Evolutionary conservation across 2,888 invertebrate species (phyloP).

Genomic region (Caenorhabditis doughertyi): DNA sequence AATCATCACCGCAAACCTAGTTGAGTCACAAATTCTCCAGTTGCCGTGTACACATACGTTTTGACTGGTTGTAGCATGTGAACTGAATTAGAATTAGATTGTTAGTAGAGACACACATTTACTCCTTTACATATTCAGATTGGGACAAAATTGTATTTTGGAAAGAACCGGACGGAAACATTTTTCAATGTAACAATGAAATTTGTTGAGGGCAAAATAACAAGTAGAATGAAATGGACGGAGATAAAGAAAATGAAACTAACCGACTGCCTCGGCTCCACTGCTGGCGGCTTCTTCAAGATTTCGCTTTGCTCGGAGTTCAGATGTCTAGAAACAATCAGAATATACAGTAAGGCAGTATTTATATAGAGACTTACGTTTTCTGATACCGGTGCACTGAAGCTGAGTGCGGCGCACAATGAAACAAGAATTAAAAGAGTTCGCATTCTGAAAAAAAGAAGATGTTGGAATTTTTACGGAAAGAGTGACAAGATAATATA

Average conservation of each 20-base stretch:
- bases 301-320: slow-evolving; percentile 26
- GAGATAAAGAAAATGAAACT: slow-evolving; percentile 9
- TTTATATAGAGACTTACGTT: slow-evolving; percentile 21
- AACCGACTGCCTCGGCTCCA: slow-evolving; percentile 59
- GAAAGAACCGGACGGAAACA: slow-evolving; percentile 7
- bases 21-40: slow-evolving; percentile 67
- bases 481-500: not conserved
- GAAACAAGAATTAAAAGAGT: slow-evolving; percentile 49
- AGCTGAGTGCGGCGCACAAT: slow-evolving; percentile 56
- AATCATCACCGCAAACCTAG: slow-evolving; percentile 58
- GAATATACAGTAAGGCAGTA: too few relatives aligned
- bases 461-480: not conserved
- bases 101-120: slow-evolving; percentile 19
- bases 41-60: slow-evolving; percentile 73
- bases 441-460: slow-evolving; percentile 45
- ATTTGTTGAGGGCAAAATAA: slow-evolving; percentile 18
- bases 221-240: not conserved
- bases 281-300: slow-evolving; percentile 17
- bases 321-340: slow-evolving; percentile 7
- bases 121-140: not conserved
- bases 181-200: not conserved
- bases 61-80: slow-evolving; percentile 66
- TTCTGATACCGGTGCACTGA: slow-evolving; percentile 49
- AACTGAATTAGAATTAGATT: slow-evolving; percentile 39
- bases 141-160: not conserved